phyloP scores from a whole-genome alignment of 2,888 invertebrate genomes.

The Caenorhabditis sp. region DNA sequence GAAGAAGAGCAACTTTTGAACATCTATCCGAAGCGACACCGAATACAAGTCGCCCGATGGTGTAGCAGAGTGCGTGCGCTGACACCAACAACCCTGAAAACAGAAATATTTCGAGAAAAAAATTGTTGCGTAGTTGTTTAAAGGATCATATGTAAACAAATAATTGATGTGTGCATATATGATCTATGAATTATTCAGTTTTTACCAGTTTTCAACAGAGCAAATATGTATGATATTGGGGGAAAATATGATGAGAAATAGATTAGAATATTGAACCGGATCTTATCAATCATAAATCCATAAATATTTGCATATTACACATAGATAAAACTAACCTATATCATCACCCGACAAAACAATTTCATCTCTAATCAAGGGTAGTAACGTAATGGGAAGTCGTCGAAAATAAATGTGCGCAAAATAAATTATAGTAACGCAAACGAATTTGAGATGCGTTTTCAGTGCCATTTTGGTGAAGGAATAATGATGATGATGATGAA shows the following conservation, averaged over 20 bases:
- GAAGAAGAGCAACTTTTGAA: constrained; percentile 35
- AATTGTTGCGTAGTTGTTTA: no score
- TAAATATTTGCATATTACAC: not conserved
- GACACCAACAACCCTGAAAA: constrained; percentile 53
- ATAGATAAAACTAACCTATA: constrained; percentile 27
- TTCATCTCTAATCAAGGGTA: constrained; percentile 33
- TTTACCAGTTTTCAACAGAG: not conserved
- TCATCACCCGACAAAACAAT: constrained; percentile 36
- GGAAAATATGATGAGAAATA: no score
- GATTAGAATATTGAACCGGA: no score
- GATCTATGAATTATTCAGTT: not conserved
- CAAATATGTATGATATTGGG: not conserved
- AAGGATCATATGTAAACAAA: no score
- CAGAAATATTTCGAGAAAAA: not conserved
- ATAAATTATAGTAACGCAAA: constrained; percentile 33
- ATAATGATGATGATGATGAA: not conserved
- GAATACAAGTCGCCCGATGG: constrained; percentile 47
- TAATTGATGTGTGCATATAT: not conserved
- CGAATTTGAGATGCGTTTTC: constrained; percentile 19
- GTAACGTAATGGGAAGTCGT: constrained; percentile 31
- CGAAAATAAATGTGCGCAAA: constrained; percentile 43
- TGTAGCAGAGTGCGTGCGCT: constrained; percentile 47
- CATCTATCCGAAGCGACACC: constrained; percentile 47
- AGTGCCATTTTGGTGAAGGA: not conserved
- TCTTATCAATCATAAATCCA: not conserved